Base-by-base conservation (phyloP, 2,113 vertebrate species). In the Mohoua ochrocephala region DNA sequence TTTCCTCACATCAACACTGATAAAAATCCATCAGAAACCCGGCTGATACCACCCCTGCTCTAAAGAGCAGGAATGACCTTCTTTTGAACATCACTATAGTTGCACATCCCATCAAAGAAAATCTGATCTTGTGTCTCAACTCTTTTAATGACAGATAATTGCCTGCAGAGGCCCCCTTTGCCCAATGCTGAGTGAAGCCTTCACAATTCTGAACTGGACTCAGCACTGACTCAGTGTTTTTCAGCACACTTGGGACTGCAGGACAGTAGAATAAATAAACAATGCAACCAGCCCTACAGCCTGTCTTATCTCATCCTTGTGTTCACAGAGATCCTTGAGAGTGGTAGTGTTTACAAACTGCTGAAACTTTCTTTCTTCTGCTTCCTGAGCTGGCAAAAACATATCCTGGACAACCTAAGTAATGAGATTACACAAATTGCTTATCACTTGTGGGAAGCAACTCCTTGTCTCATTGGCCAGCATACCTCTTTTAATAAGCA, bases 331-430 rank as follows among this genome's bases (percentile, higher is more conserved):
- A 98, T 97, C 97, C 97, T 97, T 95, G 87, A 95, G 93, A 97
- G 96, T 98, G 97, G 97, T 92, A 97, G 95, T 98, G 98, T 99
- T 99, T 99, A 99, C 96, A 97, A 95, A 97, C 83, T 79, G 98
- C 96, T 98, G 98, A 99, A 98, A 99, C 98, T 98, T 98, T 98
- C 99, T 99, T 98, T 99, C 98, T 97, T 97, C 98, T 97, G 96
- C 97, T 98, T 98, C 98, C 97, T 97, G 97, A 97, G 96, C 97
- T 97, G 97, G 98, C 98, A 98, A 98, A 99, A 98, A 98, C 92
- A 98, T 93, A 98, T 98, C 98, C 98, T 97, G 87, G 94, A 97
- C 98, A 98, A 98, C 97, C 97, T 96, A 86, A 87, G 96, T 74
- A 94, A 96, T n/a, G 95, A 94, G 93, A 98, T 98, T 98, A 99